Percentiles rank a stretch among this genome's conserved stretches.
Conservation (phyloP, 2,888 invertebrate species). For the Mythimna vitellina region DNA sequence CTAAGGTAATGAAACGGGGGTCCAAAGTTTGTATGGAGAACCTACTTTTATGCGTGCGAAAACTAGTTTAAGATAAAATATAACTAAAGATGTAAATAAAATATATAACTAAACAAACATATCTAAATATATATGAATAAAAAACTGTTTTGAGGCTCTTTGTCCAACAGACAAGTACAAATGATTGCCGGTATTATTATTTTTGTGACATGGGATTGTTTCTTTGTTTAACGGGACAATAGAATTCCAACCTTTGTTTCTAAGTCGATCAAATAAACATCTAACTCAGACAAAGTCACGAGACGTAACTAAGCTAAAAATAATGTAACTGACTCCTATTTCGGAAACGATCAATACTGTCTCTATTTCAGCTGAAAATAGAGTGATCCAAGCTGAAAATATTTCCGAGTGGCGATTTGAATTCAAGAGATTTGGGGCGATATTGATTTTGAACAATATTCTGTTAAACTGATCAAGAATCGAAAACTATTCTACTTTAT, state of each 20-base stretch:
- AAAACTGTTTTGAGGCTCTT: neutral
- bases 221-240: constrained; percentile 37
- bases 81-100: neutral
- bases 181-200: constrained; percentile 12
- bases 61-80: neutral
- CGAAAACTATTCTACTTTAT: neutral
- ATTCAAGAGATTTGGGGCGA: constrained; percentile 32
- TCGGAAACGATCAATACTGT: constrained; percentile 42
- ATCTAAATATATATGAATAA: neutral
- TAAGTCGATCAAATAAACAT: constrained; percentile 27
- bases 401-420: constrained; percentile 29
- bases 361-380: constrained; percentile 30
- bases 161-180: constrained; percentile 22
- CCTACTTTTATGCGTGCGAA: no score
- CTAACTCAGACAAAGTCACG: neutral
- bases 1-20: no score
- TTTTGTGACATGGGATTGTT: constrained; percentile 23
- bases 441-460: no score
- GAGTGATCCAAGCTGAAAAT: constrained; percentile 12
- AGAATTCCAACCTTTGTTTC: constrained; percentile 26
- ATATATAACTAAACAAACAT: neutral
- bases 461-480: neutral
- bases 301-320: constrained; percentile 8
- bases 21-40: no score
- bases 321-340: constrained; percentile 29